Evolutionary conservation across 2,888 invertebrate genomes (phyloP).

Genomic region (Caprella mutica): DNA sequence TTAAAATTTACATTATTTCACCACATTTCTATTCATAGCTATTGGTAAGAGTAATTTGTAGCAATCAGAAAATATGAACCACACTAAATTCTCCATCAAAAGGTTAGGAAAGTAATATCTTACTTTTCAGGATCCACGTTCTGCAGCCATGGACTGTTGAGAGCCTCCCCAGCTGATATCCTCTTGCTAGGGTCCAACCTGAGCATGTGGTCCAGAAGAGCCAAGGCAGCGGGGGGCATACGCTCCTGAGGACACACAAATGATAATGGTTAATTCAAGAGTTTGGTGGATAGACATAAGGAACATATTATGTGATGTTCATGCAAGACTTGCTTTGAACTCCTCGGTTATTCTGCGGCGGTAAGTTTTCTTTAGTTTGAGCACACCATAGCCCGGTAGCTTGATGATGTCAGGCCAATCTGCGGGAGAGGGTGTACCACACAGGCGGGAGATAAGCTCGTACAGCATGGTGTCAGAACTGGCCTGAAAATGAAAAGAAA

Average conservation of each 20-base stretch:
- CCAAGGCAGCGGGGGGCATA: conserved; percentile 77
- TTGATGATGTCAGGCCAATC: conserved; percentile 94
- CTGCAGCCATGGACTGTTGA: conserved; percentile 83
- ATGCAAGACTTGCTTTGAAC: conserved; percentile 49
- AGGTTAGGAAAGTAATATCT: conserved; percentile 36
- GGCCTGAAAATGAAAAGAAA: conserved; percentile 54
- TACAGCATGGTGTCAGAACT: conserved; percentile 85
- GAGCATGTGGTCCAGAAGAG: conserved; percentile 87
- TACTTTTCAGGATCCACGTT: conserved; percentile 77
- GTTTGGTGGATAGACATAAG: no score
- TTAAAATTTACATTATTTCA: no score
- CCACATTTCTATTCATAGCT: no score
- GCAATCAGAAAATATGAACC: no score
- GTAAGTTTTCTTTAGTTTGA: conserved; percentile 82
- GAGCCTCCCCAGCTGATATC: conserved; percentile 85
- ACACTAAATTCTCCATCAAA: no score
- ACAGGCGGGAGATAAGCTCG: conserved; percentile 83
- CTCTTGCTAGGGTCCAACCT: conserved; percentile 87
- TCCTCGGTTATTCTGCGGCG: conserved; percentile 80
- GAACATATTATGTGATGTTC: no score
- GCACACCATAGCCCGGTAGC: conserved; percentile 78
- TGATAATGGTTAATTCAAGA: no score
- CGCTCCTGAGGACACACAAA: conserved; percentile 46
- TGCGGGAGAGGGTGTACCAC: conserved; percentile 91
- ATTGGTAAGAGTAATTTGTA: no score